Percentiles rank a stretch among this genome's conserved stretches.
phyloP scores from a whole-genome alignment of 2,888 invertebrate genomes.

The Urechis unicinctus region DNA sequence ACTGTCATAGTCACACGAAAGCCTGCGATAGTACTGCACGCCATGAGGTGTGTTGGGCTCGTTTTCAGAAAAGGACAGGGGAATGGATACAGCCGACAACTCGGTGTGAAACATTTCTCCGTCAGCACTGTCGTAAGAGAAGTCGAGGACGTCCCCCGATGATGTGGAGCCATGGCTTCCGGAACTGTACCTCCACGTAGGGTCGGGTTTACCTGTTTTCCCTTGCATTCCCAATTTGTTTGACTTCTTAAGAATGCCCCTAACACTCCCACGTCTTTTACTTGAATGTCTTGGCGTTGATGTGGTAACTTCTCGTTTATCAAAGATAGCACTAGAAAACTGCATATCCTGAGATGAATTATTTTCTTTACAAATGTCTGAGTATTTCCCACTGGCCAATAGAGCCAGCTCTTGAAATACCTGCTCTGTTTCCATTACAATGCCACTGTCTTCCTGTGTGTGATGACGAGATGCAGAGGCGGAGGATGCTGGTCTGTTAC shows the following conservation, averaged over 20 bases:
- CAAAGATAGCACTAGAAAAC: not conserved
- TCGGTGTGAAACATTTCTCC: constrained; percentile 18
- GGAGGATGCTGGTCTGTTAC: not conserved
- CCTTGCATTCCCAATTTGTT: constrained; percentile 11
- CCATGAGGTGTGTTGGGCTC: not conserved
- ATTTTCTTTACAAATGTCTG: not conserved
- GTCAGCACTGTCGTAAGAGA: constrained; percentile 43
- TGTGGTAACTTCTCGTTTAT: not conserved
- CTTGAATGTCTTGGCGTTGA: not conserved
- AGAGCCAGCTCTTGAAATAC: not conserved
- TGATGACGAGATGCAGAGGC: no score
- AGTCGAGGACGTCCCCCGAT: constrained; percentile 43
- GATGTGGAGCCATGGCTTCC: constrained; percentile 44
- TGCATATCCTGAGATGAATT: no score
- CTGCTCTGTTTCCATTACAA: not conserved
- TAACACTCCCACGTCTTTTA: not conserved
- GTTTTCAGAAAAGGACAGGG: not conserved
- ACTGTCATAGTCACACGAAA: constrained; percentile 2
- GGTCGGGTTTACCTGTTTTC: constrained; percentile 22
- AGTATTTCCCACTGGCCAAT: not conserved
- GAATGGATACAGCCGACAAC: not conserved
- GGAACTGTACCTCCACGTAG: constrained; percentile 36
- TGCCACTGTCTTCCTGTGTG: not conserved
- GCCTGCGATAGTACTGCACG: no score
- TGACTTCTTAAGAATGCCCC: constrained; percentile 35